Evolutionary conservation across 2,113 vertebrate species (phyloP).

Genomic region (Pampusana beccarii): DNA sequence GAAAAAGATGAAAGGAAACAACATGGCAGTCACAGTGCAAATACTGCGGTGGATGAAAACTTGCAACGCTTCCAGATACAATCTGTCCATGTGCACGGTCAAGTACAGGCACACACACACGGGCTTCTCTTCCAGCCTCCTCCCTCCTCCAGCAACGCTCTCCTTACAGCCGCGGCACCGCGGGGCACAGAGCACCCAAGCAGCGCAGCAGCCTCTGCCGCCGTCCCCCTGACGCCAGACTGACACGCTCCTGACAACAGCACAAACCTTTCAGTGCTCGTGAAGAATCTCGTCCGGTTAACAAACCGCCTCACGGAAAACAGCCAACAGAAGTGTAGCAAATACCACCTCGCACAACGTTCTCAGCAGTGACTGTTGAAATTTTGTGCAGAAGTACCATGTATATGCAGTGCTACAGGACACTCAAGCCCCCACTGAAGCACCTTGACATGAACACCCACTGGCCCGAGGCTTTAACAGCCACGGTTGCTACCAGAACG

Average conservation of each 20-base stretch:
- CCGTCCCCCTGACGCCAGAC: neutral
- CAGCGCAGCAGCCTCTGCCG: rapidly evolving
- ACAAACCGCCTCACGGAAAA: rapidly evolving
- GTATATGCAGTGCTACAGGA: rapidly evolving
- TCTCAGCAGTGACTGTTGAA: rapidly evolving
- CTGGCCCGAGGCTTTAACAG: neutral
- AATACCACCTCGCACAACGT: rapidly evolving
- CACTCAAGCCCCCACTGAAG: neutral
- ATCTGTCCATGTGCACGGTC: rapidly evolving
- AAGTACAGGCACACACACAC: rapidly evolving
- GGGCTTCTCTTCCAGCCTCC: neutral
- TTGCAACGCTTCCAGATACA: rapidly evolving
- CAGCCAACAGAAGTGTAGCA: neutral
- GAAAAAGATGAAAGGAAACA: neutral
- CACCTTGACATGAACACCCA: rapidly evolving
- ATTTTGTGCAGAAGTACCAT: neutral
- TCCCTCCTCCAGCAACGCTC: neutral
- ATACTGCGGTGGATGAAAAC: rapidly evolving
- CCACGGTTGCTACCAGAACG: rapidly evolving
- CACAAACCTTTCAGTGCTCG: rapidly evolving
- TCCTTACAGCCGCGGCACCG: neutral
- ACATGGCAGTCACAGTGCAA: neutral
- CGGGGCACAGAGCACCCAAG: rapidly evolving
- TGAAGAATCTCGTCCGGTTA: rapidly evolving
- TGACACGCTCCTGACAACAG: neutral